Conservation (phyloP, 2,888 invertebrate genomes). For the Lymantria monacha region DNA sequence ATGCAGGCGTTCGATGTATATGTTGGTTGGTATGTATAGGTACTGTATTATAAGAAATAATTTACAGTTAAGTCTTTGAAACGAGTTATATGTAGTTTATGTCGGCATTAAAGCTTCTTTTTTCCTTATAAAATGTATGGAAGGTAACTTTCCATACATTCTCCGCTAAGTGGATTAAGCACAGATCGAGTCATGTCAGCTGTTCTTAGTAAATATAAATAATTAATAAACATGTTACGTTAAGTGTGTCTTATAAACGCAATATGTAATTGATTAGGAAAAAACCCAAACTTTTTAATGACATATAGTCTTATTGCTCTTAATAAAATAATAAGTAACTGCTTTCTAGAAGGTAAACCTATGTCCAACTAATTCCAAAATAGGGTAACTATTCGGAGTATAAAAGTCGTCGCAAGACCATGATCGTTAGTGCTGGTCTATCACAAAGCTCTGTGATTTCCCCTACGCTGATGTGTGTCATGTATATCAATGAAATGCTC, state of each 20-base stretch:
- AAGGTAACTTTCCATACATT: constrained; percentile 2
- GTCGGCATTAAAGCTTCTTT: not conserved
- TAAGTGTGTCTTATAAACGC: not conserved
- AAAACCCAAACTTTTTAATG: not conserved
- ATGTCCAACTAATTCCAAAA: too few species aligned
- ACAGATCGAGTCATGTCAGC: not conserved
- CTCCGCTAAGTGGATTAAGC: not conserved
- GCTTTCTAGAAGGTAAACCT: too few species aligned
- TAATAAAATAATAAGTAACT: too few species aligned
- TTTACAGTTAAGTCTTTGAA: not conserved
- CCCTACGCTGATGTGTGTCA: too few species aligned
- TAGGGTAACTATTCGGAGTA: too few species aligned
- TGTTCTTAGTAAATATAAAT: not conserved
- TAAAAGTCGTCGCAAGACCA: too few species aligned
- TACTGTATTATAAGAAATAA: not conserved
- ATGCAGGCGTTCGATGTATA: too few species aligned
- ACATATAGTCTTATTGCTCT: too few species aligned
- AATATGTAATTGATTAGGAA: not conserved
- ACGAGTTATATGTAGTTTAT: not conserved
- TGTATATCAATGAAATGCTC: too few species aligned
- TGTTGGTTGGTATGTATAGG: too few species aligned
- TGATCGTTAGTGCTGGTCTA: too few species aligned
- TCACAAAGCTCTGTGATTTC: too few species aligned
- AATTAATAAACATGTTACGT: not conserved
- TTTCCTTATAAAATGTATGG: not conserved